phyloP scores from a whole-genome alignment of 2,888 invertebrate species.

The Epirrhoe tristata region DNA sequence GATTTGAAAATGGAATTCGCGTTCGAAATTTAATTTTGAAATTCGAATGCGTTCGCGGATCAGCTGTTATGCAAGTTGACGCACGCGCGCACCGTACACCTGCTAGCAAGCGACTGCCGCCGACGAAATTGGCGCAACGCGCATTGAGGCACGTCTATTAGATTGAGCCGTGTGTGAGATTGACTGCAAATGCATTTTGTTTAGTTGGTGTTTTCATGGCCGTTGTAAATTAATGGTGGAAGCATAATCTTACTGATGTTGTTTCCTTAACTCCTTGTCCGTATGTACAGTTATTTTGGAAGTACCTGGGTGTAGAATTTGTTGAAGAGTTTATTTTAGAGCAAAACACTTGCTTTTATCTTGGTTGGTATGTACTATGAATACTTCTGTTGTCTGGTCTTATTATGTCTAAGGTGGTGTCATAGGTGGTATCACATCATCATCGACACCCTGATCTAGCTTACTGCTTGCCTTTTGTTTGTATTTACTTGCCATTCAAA shows the following conservation, averaged over 20 bases:
- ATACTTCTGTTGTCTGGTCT: no score
- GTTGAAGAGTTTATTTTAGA: not conserved
- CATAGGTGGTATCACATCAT: no score
- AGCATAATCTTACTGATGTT: not conserved
- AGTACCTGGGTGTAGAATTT: no score
- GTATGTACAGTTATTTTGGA: not conserved
- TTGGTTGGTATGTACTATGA: not conserved
- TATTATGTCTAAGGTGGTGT: no score
- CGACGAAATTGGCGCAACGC: constrained; percentile 78
- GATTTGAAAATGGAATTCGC: constrained; percentile 35
- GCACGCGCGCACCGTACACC: constrained; percentile 81
- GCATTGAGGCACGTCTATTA: constrained; percentile 68
- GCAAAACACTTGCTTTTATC: not conserved
- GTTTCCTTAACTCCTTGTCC: not conserved
- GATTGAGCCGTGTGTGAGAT: constrained; percentile 60
- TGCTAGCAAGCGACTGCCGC: constrained; percentile 80
- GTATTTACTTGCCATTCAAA: no score
- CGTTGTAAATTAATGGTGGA: constrained; percentile 34
- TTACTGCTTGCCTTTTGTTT: no score
- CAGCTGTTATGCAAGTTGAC: constrained; percentile 71
- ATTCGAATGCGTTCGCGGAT: constrained; percentile 64
- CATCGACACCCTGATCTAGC: no score
- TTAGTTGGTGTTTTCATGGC: constrained; percentile 46
- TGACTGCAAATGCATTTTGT: constrained; percentile 56
- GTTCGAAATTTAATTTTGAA: not conserved